These are phyloP conservation scores for Erpobdella octoculata DNA, from an alignment of 2,888 invertebrate species.

Conservation along the genomic window DNA sequence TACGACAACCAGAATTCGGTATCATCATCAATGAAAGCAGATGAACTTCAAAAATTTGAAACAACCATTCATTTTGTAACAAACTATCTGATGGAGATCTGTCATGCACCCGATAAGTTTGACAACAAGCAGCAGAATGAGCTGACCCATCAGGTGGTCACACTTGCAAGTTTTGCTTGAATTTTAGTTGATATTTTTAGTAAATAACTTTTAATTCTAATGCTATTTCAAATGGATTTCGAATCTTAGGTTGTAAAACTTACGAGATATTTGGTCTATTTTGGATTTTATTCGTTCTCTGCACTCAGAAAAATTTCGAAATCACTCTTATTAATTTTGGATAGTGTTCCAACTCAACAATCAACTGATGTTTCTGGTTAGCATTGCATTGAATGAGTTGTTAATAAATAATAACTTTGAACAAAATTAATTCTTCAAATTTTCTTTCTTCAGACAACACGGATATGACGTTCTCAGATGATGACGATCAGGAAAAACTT, in stretches of 20 bases:
- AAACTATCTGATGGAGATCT: conserved; percentile 77
- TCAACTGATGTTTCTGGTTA: neutral
- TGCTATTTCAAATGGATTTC: too few species aligned
- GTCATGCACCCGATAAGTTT: conserved; percentile 74
- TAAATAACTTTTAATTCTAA: too few species aligned
- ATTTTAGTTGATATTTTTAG: too few species aligned
- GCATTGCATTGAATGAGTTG: neutral
- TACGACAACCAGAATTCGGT: conserved; percentile 18
- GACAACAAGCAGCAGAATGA: conserved; percentile 92
- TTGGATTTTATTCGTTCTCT: conserved; percentile 93
- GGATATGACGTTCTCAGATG: conserved; percentile 21
- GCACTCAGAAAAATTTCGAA: conserved; percentile 85
- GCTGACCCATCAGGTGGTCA: conserved; percentile 81
- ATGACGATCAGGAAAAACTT: conserved; percentile 22
- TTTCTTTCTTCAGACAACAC: neutral
- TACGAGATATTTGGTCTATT: conserved; percentile 90
- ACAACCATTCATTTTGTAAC: conserved; percentile 85
- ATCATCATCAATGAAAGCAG: neutral
- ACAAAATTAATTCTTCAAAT: neutral
- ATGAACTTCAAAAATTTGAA: neutral
- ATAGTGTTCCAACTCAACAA: conserved; percentile 52
- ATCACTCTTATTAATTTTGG: conserved; percentile 85
- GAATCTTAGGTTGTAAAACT: conserved; percentile 77
- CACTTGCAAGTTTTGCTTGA: too few species aligned
- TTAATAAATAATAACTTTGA: neutral